Percentiles rank a stretch among this genome's conserved stretches.
Conservation (phyloP, 2,888 invertebrate species). For the Shargacucullia verbasci region DNA sequence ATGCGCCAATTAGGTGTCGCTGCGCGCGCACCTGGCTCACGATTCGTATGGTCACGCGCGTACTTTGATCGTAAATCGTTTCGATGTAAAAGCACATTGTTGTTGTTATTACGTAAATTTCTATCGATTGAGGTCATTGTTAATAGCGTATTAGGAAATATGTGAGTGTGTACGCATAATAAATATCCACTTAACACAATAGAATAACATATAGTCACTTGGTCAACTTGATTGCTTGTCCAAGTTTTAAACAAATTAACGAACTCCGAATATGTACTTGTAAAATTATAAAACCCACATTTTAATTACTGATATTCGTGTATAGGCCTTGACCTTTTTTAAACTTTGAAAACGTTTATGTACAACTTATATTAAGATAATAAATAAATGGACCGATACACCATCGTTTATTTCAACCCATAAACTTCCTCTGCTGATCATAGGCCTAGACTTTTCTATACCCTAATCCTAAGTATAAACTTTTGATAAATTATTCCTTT, state of each 20-base stretch:
- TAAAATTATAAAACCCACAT: slow-evolving; percentile 33
- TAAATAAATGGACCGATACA: too few relatives aligned
- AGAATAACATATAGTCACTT: slow-evolving; percentile 26
- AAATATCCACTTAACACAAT: slow-evolving; percentile 21
- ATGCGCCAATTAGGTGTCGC: slow-evolving; percentile 83
- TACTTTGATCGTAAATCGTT: slow-evolving; percentile 76
- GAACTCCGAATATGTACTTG: slow-evolving; percentile 32
- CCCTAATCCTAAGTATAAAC: too few relatives aligned
- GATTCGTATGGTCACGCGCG: slow-evolving; percentile 81
- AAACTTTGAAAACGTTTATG: background rate
- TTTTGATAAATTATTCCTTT: too few relatives aligned
- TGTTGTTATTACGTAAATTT: slow-evolving; percentile 64
- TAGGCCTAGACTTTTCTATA: too few relatives aligned
- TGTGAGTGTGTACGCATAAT: slow-evolving; percentile 19
- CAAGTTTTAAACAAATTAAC: slow-evolving; percentile 35
- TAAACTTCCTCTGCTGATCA: too few relatives aligned
- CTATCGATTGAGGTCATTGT: slow-evolving; percentile 63
- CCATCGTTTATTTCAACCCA: too few relatives aligned
- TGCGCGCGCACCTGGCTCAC: slow-evolving; percentile 83
- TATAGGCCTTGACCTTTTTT: slow-evolving; percentile 24
- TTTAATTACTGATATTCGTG: slow-evolving; percentile 24
- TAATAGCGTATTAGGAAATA: slow-evolving; percentile 49
- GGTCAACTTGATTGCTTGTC: slow-evolving; percentile 28
- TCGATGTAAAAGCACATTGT: slow-evolving; percentile 65
- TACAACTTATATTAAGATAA: too few relatives aligned